Evolutionary conservation across 30 jellyfish, hydroid and myxozoan species (phyloP), one percentile per base, ranked within the genome.

Genomic region (Rhopilema esculentum): DNA sequence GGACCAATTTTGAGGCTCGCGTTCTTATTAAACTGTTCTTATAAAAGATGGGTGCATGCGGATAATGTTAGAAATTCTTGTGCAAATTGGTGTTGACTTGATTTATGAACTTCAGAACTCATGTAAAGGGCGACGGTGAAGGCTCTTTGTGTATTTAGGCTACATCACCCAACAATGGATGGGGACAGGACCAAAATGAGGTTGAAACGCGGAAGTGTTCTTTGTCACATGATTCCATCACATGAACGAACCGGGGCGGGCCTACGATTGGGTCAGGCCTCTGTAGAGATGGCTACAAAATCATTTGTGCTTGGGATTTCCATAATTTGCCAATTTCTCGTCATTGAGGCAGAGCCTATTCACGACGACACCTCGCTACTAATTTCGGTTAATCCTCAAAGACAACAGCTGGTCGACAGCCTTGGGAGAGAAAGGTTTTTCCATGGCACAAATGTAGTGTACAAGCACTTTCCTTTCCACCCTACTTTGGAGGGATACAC

Each of bases 401-500:
- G 96, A 69, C 95, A 88, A 32, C 92, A 77, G 90, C 51, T 93
- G 27, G 96, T 88, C 8, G 98, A 93, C 85, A 78, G 94, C 57
- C 82, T 75, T 17, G 96, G 97, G 49, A 53, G 98, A 78, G 98
- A 93, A 73, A 66, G 98, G 49, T 83, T 88, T 64, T 93, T 93
- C 71, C 98, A 93, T 86, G 98, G 98, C 77, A 93, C 98, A 65
- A 93, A 93, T 49, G 96, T 93, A 48, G 98, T 93, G 20, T 88
- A 72, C 53, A 93, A 93, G 50, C 98, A 93, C 65, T 67, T 64
- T 23, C 98, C 98, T 15, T 93, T 88, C 69, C 97, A 88, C 74
- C 98, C 98, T 26, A 87, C 89, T 20, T n/a, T 87, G 49, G 82
- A 84, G 40, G 98, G 98, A 6, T 93, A 66, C 77, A 76, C 83